Evolutionary conservation across 2,113 vertebrate genomes (phyloP).

Genomic region (Phaethon lepturus): DNA sequence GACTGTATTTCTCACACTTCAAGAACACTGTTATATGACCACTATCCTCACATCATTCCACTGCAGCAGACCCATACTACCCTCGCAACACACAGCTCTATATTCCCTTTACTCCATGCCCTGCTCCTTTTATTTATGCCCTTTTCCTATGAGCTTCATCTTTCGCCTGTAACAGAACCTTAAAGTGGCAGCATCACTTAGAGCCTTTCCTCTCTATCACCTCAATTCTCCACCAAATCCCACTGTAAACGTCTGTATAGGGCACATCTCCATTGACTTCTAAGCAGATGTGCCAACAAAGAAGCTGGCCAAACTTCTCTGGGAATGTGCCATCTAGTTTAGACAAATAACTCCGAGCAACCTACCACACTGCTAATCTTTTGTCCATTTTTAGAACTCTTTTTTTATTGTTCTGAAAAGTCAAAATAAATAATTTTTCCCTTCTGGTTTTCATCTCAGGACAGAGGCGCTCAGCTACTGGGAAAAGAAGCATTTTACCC

Average conservation of each 20-base stretch:
- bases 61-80: neutral
- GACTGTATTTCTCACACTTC: neutral
- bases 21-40: neutral
- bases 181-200: neutral
- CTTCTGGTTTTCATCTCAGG: neutral
- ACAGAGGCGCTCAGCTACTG: neutral
- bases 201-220: neutral
- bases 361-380: neutral
- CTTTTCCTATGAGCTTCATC: neutral
- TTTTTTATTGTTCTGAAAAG: neutral
- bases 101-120: neutral
- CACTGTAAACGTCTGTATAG: neutral
- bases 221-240: neutral
- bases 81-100: accelerated
- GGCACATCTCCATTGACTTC: neutral
- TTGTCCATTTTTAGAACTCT: neutral
- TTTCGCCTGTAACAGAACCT: neutral
- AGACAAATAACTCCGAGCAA: neutral
- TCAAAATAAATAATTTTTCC: conserved; percentile 14
- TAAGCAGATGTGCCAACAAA: neutral
- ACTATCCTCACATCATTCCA: neutral
- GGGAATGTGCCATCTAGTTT: neutral
- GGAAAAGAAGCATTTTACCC: neutral
- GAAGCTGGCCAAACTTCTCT: neutral
- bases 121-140: neutral